A percentile compares a stretch with the other conserved stretches of the same genome.
These are phyloP conservation scores for Drosophila arizonae DNA, from an alignment of 1,140 invertebrate species.

Conservation along the genomic window DNA sequence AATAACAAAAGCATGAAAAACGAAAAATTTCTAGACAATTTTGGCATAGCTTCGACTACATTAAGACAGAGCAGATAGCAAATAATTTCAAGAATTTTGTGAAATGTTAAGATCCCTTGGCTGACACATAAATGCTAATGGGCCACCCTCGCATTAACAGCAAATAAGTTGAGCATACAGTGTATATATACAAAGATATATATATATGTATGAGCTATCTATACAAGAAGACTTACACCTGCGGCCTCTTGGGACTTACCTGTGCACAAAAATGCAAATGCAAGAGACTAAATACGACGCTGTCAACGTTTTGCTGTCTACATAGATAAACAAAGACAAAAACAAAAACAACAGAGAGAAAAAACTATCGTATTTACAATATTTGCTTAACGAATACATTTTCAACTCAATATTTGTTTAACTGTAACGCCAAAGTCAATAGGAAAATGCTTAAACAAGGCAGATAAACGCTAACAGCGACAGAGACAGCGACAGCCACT, in stretches of 20 bases:
- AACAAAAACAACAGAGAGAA: background rate
- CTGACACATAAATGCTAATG: slow-evolving; percentile 2
- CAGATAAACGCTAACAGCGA: slow-evolving; percentile 46
- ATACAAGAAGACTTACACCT: background rate
- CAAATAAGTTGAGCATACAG: slow-evolving; percentile 5
- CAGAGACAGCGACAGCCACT: slow-evolving; percentile 18
- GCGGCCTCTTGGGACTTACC: slow-evolving; percentile 13
- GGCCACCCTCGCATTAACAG: slow-evolving; percentile 9
- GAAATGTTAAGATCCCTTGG: background rate
- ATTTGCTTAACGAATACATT: slow-evolving; percentile 77
- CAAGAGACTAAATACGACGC: slow-evolving; percentile 46
- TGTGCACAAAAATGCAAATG: slow-evolving; percentile 72
- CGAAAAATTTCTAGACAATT: no score
- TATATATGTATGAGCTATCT: background rate
- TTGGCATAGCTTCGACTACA: no score
- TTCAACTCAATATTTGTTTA: slow-evolving; percentile 72
- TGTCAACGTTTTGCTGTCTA: slow-evolving; percentile 10
- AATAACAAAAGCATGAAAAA: no score
- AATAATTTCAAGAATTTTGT: slow-evolving; percentile 2
- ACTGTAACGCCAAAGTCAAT: slow-evolving; percentile 71
- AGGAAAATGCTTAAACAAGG: slow-evolving; percentile 69
- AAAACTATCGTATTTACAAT: slow-evolving; percentile 78
- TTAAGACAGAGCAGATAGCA: background rate
- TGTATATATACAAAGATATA: background rate
- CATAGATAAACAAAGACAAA: slow-evolving; percentile 52